phyloP scores from a whole-genome alignment of 2,888 invertebrate species.

The Drosophila paranaensis region DNA sequence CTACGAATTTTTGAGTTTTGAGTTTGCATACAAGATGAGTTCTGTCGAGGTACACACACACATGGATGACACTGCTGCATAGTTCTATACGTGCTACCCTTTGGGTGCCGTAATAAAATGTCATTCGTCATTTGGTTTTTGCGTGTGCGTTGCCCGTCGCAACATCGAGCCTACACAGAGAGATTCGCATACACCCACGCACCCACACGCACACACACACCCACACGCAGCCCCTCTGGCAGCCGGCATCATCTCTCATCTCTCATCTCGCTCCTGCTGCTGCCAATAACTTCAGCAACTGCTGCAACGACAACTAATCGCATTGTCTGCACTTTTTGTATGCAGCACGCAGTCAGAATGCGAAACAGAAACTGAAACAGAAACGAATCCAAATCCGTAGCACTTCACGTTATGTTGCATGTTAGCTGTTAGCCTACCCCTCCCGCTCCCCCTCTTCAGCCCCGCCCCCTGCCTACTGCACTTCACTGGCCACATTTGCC shows the following conservation, averaged over 20 bases:
- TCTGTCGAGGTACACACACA: slow-evolving; percentile 50
- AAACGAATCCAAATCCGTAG: slow-evolving; percentile 41
- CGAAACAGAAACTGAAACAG: slow-evolving; percentile 50
- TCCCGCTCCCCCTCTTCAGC: not conserved
- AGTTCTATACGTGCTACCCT: slow-evolving; percentile 63
- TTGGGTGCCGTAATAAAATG: slow-evolving; percentile 81
- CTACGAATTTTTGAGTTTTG: slow-evolving; percentile 81
- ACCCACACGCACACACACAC: not conserved
- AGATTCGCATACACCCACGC: not conserved
- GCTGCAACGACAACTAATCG: slow-evolving; percentile 76
- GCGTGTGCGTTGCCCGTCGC: slow-evolving; percentile 65
- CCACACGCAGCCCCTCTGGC: not conserved
- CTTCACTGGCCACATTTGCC: slow-evolving; percentile 58
- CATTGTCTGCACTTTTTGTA: slow-evolving; percentile 81
- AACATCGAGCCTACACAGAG: slow-evolving; percentile 19
- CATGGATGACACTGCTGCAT: slow-evolving; percentile 1
- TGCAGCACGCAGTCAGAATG: slow-evolving; percentile 78
- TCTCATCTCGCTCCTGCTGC: slow-evolving; percentile 19
- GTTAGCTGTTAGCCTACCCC: not conserved
- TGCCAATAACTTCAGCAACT: slow-evolving; percentile 71
- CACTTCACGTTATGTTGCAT: slow-evolving; percentile 25
- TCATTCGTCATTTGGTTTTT: slow-evolving; percentile 82
- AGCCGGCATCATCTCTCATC: not conserved
- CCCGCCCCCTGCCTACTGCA: too few relatives aligned
- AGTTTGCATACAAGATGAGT: slow-evolving; percentile 82